Base-by-base conservation (phyloP, 2,113 vertebrate species). In the Labeo rohita region DNA sequence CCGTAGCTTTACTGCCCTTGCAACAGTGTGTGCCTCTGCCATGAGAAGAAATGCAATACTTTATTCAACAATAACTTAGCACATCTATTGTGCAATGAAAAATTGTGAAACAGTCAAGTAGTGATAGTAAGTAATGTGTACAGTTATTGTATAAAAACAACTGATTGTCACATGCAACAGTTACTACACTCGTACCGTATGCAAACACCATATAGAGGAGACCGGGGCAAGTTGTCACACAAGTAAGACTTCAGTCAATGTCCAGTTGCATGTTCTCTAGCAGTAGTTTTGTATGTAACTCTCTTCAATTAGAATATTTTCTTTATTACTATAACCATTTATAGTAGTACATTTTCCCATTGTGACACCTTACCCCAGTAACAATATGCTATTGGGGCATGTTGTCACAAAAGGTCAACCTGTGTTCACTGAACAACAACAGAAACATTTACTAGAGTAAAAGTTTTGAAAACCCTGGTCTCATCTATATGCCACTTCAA, bases 1-100 rank as follows among this genome's bases (percentile, higher is more conserved):
- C 91, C 88, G 87, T 89, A 90, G 90, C 91, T 89, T 86, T 88
- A 90, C 86, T 34, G 85, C 91, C 92, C 92, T 94, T 93, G 91
- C 87, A 90, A 88, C 92, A 92, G 47, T 82, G 45, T 50, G 23
- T 63, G 39, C 39, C 43, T 66, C 21, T 47, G 43, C 43, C 61
- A 68, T 70, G 28, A 83, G 49, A 65, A 65, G 47, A 84, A 87
- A 87, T n/a, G 73, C 3, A n/a, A 84, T 36, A 79, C 16, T 56
- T 72, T 79, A 59, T 73, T 78, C 75, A 78, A 21, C 50, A 78
- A 39, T 39, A 78, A 78, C 50, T 56, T 16, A 10, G 15, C 23
- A 36, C 6, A 36, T 78, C 15, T 54, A 56, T 78, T 78, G 73
- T 36, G 50, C 8, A 21, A 36, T 56, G 49, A 56, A 36, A 78